A percentile compares a stretch with the other conserved stretches of the same genome.
Conservation (phyloP, 2,888 invertebrate genomes). For the Latrodectus elegans region DNA sequence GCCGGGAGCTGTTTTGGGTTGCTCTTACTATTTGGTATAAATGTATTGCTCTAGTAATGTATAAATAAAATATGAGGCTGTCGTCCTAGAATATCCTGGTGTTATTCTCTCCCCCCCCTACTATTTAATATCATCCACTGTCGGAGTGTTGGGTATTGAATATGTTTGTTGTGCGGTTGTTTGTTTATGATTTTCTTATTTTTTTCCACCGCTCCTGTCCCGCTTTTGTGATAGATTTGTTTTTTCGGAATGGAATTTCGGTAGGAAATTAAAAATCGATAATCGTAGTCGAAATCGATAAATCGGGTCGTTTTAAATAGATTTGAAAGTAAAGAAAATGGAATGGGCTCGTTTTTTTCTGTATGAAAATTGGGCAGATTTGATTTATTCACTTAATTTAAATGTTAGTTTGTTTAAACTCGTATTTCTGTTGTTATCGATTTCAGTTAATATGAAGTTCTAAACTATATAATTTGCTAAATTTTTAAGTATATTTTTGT, state of each 20-base stretch:
- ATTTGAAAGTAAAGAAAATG: background rate
- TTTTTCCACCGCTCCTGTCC: background rate
- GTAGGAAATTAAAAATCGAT: background rate
- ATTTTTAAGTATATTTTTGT: too few relatives aligned
- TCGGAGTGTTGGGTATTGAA: background rate
- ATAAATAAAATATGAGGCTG: slow-evolving; percentile 60
- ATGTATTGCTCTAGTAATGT: slow-evolving; percentile 15
- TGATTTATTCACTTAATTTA: too few relatives aligned
- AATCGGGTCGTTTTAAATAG: background rate
- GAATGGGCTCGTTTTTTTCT: too few relatives aligned
- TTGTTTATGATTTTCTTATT: background rate
- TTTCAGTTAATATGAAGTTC: too few relatives aligned
- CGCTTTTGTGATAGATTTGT: background rate
- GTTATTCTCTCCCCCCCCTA: slow-evolving; percentile 1
- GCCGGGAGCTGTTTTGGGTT: slow-evolving; percentile 19
- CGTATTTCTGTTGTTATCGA: too few relatives aligned
- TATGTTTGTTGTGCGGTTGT: background rate
- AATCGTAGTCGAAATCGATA: background rate
- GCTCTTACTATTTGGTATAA: slow-evolving; percentile 15
- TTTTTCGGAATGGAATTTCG: background rate
- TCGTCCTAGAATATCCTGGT: slow-evolving; percentile 7
- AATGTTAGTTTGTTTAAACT: too few relatives aligned
- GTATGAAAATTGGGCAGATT: too few relatives aligned
- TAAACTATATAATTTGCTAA: too few relatives aligned
- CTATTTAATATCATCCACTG: slow-evolving; percentile 7